Base-by-base conservation (phyloP, 2,113 vertebrate species). In the Bambusicola thoracicus region DNA sequence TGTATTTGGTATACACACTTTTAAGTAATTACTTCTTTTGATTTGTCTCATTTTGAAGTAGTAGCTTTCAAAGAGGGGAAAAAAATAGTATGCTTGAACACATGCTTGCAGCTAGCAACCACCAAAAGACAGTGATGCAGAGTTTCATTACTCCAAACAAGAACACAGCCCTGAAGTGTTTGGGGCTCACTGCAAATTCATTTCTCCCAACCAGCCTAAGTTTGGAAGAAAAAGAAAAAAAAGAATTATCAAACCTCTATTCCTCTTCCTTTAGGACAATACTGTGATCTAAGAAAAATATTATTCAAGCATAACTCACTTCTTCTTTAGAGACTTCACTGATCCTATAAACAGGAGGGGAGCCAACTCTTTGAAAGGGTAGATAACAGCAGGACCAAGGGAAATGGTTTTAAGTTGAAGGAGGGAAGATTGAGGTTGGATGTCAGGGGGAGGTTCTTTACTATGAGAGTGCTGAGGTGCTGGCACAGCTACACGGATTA, bases 41-140 rank as follows among this genome's bases (percentile, higher is more conserved):
- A 74, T 85, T 93, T 59, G 27, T 30, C 41, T 76, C 43, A 49
- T 55, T 92, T 89, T 80, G 44, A 87, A 85, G 90, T 25, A 77
- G 44, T 36, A 77, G 38, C 19, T 91, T 93, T 83, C 79, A 63
- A 76, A 67, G 72, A 90, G 21, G 25, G 49, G 17, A 20, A 77
- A 48, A 87, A 51, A 63, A 10, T 1, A 40, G 36, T 55, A 63
- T 49, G 34, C 59, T 38, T 87, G 55, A 85, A 67, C 36, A 40
- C 2, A 0, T 38, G 72, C 24, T 77, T 89, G 15, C 24, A 87
- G 43, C 36, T 62, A 83, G 63, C 89, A 92, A 82, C 40, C 44
- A 87, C 85, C 75, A 69, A n/a, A 92, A 81, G 3, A 44, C 32
- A 30, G 13, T 25, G 36, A 76, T 63, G 66, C 74, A 74, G 81